Evolutionary conservation across 2,797 vertebrate genomes (phyloP), one percentile per base, ranked within the genome.

Genomic region (Iguana delicatissima): DNA sequence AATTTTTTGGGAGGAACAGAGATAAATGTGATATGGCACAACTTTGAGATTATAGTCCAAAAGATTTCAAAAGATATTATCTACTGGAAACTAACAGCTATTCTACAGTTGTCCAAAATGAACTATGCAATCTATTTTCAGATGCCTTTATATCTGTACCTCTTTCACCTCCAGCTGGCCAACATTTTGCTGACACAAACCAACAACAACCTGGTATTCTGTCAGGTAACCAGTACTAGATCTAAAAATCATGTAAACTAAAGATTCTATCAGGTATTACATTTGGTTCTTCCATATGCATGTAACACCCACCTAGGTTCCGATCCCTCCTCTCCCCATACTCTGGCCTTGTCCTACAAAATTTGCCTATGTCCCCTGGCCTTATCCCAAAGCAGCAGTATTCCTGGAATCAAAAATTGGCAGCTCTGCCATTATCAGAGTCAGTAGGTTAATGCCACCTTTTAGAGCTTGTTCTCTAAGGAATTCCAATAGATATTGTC

Each of bases 1-100:
- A 80, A 9, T 81, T 93, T 94, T 89, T 91, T 92, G 91, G 85
- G 86, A 94, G 96, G 73, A 80, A 74, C 67, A 55, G 46, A 86
- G 82, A 90, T 77, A 91, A 88, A 67, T 90, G n/a, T 79, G 62
- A 84, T 77, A 89, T 90, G 74, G 92, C 62, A 73, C 79, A 93
- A 93, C 18, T 76, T 69, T 77, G 55, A 93, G 86, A 83, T 74
- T 93, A 72, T 72, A 64, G 76, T 87, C 81, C 81, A 85, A 81
- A 74, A 87, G 90, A 87, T 91, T 93, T 92, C 74, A 92, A 29
- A 89, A 79, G 59, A 80, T 42, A 88, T 50, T 89, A 14, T 91
- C 91, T 73, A 24, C 76, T 52, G 94, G 90, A 29, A 69, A 32
- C 2, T 16, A 69, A 64, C 5, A 82, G 29, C 88, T 86, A 86